A percentile compares a stretch with the other conserved stretches of the same genome.
phyloP scores from a whole-genome alignment of 2,888 invertebrate genomes.

The Cyclophora albipunctata region DNA sequence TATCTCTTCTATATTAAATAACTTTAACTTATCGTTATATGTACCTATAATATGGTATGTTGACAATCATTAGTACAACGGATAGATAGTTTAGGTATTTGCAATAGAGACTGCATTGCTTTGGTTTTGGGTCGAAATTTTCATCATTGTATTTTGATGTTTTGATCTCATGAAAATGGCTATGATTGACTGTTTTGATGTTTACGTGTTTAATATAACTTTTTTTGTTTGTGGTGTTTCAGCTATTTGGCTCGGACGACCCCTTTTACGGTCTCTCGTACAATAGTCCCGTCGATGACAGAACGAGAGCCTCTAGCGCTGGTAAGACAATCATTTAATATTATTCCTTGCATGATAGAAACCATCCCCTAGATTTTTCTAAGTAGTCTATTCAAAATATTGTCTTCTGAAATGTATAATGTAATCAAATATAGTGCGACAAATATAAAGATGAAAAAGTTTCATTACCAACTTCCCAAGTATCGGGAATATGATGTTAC shows the following conservation, averaged over 20 bases:
- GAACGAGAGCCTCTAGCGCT: constrained; percentile 46
- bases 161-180: too few species aligned
- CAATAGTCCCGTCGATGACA: constrained; percentile 55
- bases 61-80: background rate
- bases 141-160: too few species aligned
- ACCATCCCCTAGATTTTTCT: constrained; percentile 5
- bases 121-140: too few species aligned
- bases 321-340: constrained; percentile 39
- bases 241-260: constrained; percentile 68
- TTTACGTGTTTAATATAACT: background rate
- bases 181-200: too few species aligned
- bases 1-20: too few species aligned
- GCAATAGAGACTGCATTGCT: too few species aligned
- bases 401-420: constrained; percentile 3
- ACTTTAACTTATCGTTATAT: too few species aligned
- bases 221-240: constrained; percentile 27
- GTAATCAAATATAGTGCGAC: too few species aligned
- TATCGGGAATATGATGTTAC: too few species aligned
- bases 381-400: constrained; percentile 3
- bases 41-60: too few species aligned
- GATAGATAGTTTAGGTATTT: background rate
- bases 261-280: constrained; percentile 69
- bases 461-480: too few species aligned
- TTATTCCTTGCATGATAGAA: constrained; percentile 3
- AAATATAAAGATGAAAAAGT: too few species aligned